Conservation (phyloP, 2,113 vertebrate genomes). For the Oryzias celebensis region DNA sequence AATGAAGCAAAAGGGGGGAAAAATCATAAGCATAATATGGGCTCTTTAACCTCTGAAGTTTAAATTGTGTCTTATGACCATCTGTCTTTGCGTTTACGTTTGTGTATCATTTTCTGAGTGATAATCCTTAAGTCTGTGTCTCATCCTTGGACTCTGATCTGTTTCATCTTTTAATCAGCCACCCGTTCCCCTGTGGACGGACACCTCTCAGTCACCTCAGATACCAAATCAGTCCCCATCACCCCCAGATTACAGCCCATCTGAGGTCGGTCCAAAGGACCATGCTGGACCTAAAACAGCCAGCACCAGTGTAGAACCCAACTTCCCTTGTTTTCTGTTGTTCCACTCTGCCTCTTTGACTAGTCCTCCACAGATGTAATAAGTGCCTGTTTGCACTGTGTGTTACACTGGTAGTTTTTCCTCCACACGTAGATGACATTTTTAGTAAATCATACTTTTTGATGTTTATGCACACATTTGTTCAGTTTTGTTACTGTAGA, state of each 20-base stretch:
- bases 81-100: conserved; percentile 24
- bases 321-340: conserved; percentile 19
- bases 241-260: conserved; percentile 70
- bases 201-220: conserved; percentile 68
- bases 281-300: conserved; percentile 44
- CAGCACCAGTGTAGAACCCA: conserved; percentile 46
- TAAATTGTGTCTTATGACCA: conserved; percentile 16
- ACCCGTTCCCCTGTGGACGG: conserved; percentile 61
- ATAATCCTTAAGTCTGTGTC: conserved; percentile 29
- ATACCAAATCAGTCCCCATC: conserved; percentile 60
- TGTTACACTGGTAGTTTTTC: conserved; percentile 14
- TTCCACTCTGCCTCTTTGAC: conserved; percentile 33
- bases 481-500: conserved; percentile 5
- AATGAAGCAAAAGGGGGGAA: too few species aligned
- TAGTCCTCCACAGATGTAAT: conserved; percentile 18
- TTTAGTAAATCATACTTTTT: conserved; percentile 1
- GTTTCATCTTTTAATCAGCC: conserved; percentile 67
- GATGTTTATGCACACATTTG: conserved; percentile 10
- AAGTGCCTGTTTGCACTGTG: conserved; percentile 25
- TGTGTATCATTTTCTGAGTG: conserved; percentile 29
- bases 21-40: background rate
- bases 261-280: conserved; percentile 67
- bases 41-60: conserved; percentile 21
- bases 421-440: conserved; percentile 11
- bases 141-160: conserved; percentile 46